These are phyloP conservation scores for Bryconaethiops microstoma DNA, from an alignment of 2,797 vertebrate species.

Conservation along the genomic window DNA sequence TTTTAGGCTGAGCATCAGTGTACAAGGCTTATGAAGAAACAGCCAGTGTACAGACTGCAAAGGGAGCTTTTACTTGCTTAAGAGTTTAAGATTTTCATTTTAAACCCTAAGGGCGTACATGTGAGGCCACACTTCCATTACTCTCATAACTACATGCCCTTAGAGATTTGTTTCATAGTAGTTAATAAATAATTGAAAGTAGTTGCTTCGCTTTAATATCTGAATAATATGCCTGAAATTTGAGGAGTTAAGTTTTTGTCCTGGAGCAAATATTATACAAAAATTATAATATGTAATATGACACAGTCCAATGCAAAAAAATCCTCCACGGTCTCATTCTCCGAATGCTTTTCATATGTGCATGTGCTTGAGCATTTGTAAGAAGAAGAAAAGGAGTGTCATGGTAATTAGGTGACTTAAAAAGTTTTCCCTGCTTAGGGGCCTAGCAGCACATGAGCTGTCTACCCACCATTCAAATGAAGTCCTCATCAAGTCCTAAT, in stretches of 20 bases:
- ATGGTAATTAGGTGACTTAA: constrained; percentile 60
- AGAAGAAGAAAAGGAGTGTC: neutral
- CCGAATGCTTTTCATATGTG: neutral
- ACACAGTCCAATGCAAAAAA: neutral
- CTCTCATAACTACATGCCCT: neutral
- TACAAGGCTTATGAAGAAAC: constrained; percentile 8
- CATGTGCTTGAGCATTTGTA: neutral
- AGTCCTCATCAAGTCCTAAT: constrained; percentile 70
- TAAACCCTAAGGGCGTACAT: neutral
- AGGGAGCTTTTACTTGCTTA: constrained; percentile 26
- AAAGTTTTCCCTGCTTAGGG: constrained; percentile 37
- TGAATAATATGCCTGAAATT: neutral
- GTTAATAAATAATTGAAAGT: neutral
- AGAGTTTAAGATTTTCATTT: constrained; percentile 20
- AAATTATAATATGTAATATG: neutral
- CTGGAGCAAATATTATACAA: constrained; percentile 1
- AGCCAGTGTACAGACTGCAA: constrained; percentile 18
- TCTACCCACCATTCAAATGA: constrained; percentile 70
- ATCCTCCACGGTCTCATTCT: neutral
- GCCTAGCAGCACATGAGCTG: constrained; percentile 56
- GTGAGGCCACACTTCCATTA: neutral
- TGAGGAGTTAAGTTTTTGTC: neutral
- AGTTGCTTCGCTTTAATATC: neutral
- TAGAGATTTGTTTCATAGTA: too few species aligned
- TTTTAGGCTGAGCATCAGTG: constrained; percentile 27